Evolutionary conservation across 2,888 invertebrate species (phyloP).

Genomic region (Hirtodrosophila trivittata): DNA sequence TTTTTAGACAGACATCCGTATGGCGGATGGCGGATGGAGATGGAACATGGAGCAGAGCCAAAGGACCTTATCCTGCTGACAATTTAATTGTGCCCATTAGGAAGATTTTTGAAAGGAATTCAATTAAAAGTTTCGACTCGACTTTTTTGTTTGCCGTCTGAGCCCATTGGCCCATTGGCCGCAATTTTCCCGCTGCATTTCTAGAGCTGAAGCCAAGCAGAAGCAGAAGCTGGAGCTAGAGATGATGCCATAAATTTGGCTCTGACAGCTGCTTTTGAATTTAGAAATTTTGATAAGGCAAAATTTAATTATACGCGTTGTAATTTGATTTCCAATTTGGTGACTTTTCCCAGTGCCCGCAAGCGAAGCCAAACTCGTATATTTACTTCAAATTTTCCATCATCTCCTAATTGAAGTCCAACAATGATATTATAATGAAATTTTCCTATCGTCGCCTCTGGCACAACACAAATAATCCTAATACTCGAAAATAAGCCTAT

Average conservation of each 20-base stretch:
- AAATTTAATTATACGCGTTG: constrained; percentile 68
- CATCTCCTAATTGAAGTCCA: neutral
- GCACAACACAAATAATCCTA: too few species aligned
- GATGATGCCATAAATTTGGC: constrained; percentile 37
- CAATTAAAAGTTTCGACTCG: constrained; percentile 68
- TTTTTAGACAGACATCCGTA: too few species aligned
- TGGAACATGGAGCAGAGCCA: too few species aligned
- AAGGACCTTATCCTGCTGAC: constrained; percentile 46
- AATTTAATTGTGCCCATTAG: constrained; percentile 69
- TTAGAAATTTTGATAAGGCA: constrained; percentile 66
- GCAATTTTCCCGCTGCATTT: constrained; percentile 26
- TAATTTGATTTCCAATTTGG: constrained; percentile 68
- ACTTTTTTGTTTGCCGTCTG: constrained; percentile 13
- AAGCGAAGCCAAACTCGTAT: neutral
- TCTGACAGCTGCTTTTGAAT: constrained; percentile 61
- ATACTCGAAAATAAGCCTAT: too few species aligned
- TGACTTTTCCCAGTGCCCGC: constrained; percentile 21
- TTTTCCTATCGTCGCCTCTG: constrained; percentile 45
- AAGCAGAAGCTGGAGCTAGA: neutral
- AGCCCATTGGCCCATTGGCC: constrained; percentile 12
- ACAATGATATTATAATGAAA: too few species aligned
- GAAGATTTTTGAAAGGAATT: constrained; percentile 67
- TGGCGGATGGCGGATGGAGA: too few species aligned
- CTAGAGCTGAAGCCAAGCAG: neutral
- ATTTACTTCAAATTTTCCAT: neutral